Evolutionary conservation across 2,888 invertebrate species (phyloP).

Genomic region (Helobdella robusta): DNA sequence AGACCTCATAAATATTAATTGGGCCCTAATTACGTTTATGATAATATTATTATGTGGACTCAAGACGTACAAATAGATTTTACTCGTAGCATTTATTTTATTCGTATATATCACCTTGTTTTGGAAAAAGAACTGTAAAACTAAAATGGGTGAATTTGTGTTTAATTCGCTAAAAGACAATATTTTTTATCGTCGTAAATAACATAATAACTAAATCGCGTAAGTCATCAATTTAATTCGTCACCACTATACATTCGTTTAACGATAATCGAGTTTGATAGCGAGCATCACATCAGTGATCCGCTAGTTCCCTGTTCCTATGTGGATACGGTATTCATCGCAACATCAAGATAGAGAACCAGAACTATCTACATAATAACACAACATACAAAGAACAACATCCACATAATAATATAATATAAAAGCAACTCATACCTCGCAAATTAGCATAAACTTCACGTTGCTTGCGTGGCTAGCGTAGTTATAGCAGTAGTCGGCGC

Average conservation of each 20-base stretch:
- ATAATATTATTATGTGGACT: background rate
- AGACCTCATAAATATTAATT: background rate
- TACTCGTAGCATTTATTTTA: background rate
- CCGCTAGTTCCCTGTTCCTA: too few relatives aligned
- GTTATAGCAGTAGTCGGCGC: conserved; percentile 47
- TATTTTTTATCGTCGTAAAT: too few relatives aligned
- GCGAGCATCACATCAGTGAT: too few relatives aligned
- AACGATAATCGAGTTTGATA: too few relatives aligned
- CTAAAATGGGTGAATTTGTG: too few relatives aligned
- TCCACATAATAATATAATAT: conserved; percentile 1
- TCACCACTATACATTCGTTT: too few relatives aligned
- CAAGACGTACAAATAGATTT: background rate
- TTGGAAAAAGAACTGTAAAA: too few relatives aligned
- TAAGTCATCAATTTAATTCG: too few relatives aligned
- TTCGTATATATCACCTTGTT: too few relatives aligned
- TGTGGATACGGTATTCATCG: background rate
- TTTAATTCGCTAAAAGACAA: too few relatives aligned
- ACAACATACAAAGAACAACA: background rate
- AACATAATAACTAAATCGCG: too few relatives aligned
- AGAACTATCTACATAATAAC: background rate
- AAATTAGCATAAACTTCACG: conserved; percentile 51
- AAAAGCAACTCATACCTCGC: conserved; percentile 48
- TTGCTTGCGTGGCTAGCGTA: conserved; percentile 37
- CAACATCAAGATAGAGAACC: background rate
- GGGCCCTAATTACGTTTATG: background rate